Percentiles rank a stretch among this genome's conserved stretches.
Conservation (phyloP, 2,113 vertebrate genomes). For the Xyrauchen texanus region DNA sequence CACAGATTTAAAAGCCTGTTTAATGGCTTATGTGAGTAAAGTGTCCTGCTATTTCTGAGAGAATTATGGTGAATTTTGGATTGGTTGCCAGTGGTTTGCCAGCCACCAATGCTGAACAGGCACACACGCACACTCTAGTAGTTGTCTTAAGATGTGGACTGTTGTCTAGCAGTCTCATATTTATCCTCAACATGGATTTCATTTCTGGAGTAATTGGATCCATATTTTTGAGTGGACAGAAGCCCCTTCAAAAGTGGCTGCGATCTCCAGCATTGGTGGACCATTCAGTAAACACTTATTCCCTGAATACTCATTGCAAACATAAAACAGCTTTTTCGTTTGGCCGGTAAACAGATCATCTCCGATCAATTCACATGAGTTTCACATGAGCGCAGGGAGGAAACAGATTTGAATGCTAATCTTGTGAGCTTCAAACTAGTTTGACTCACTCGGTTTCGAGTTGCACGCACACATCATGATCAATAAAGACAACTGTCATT, state of each 20-base stretch:
- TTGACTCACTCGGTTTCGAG: constrained; percentile 44
- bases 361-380: not conserved
- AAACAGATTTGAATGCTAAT: constrained; percentile 21
- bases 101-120: no score
- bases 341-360: constrained; percentile 19
- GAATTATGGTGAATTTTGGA: constrained; percentile 1
- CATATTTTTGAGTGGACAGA: constrained; percentile 57
- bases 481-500: constrained; percentile 28
- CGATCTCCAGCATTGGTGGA: constrained; percentile 6
- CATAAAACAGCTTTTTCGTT: constrained; percentile 7
- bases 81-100: not conserved
- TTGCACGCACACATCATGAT: constrained; percentile 47
- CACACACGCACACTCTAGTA: constrained; percentile 52
- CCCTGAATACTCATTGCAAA: not conserved
- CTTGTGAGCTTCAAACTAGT: constrained; percentile 44
- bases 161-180: constrained; percentile 39
- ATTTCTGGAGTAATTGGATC: constrained; percentile 62
- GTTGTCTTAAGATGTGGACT: constrained; percentile 34
- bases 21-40: not conserved
- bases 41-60: not conserved
- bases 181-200: constrained; percentile 64
- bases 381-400: not conserved
- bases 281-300: constrained; percentile 6
- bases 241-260: no score
- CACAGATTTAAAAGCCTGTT: constrained; percentile 1